Evolutionary conservation across 2,113 vertebrate genomes (phyloP), one percentile per base, ranked within the genome.

Genomic region (Alouatta palliata): DNA sequence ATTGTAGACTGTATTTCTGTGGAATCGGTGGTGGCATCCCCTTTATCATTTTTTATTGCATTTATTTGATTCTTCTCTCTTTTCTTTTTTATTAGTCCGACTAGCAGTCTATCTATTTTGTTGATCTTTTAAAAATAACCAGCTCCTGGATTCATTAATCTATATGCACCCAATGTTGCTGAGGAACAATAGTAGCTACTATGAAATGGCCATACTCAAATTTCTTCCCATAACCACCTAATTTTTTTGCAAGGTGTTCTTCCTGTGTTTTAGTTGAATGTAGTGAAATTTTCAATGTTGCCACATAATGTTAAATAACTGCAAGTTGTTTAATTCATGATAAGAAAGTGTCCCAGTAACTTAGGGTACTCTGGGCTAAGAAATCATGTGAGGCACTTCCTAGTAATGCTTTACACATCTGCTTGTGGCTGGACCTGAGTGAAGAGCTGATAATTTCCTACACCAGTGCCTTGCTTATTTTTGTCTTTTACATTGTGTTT

Each of bases 171-270:
- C 52, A 52, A 52, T 11, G 8, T 2, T 35, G 19, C 61, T 43
- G 7, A 71, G 45, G 32, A 92, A 35, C 1, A 32, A 5, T 6
- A 84, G 23, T 10, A 40, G 14, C 68, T 16, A 30, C 13, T 0
- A 27, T 16, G 32, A 5, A 84, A 23, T 4, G 37, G 1, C 13
- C 25, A 37, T 2, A 0, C 23, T 35, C 10, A 87, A 7, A 2
- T 0, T n/a, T 19, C 49, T n/a, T 75, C 8, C 5, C 14, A 7
- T 14, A 3, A n/a, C 8, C 0, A 37, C n/a, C 6, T 71, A 43
- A 71, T 37, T 58, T 66, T 4, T 68, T 54, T 61, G 17, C 25
- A 27, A 68, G 8, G 1, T 0, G 4, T 27, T 90, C 10, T 84
- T 20, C 0, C 3, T 70, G 27, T 73, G 20, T 25, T 90, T 75